These are phyloP conservation scores for Erythrocercus mccallii DNA, from an alignment of 2,113 vertebrate species.

Conservation along the genomic window DNA sequence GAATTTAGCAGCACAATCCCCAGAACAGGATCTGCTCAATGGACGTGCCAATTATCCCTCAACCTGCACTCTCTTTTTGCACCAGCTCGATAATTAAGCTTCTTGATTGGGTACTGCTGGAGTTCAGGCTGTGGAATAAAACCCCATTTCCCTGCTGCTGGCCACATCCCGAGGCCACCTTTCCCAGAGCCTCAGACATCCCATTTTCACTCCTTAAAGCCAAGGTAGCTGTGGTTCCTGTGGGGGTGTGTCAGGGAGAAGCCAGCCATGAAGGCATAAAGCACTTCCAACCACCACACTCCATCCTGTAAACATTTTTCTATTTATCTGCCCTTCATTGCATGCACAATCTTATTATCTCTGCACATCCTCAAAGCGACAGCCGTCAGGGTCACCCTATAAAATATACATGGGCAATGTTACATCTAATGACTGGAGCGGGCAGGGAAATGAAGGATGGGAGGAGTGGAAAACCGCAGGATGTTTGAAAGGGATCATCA, in stretches of 20 bases:
- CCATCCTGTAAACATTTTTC: constrained; percentile 66
- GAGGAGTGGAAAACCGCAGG: constrained; percentile 40
- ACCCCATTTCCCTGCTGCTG: no score
- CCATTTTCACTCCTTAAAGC: not conserved
- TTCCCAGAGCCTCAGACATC: not conserved
- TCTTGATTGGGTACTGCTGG: not conserved
- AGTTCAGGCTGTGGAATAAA: constrained; percentile 1
- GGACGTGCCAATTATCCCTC: not conserved
- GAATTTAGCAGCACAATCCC: not conserved
- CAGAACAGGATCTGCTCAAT: not conserved
- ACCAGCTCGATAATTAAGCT: not conserved
- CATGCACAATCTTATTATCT: constrained; percentile 74
- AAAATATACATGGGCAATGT: constrained; percentile 71
- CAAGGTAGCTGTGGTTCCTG: not conserved
- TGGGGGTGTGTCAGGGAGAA: not conserved
- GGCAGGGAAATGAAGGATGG: constrained; percentile 65
- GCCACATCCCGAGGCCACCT: no score
- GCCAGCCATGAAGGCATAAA: constrained; percentile 58
- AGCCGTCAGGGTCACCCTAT: constrained; percentile 76
- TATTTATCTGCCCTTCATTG: constrained; percentile 76
- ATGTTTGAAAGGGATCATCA: constrained; percentile 72
- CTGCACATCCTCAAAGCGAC: constrained; percentile 71
- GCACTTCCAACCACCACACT: constrained; percentile 38
- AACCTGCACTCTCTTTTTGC: not conserved
- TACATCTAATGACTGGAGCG: constrained; percentile 66